Evolutionary conservation across 2,113 vertebrate genomes (phyloP).

Genomic region (Alectura lathami): DNA sequence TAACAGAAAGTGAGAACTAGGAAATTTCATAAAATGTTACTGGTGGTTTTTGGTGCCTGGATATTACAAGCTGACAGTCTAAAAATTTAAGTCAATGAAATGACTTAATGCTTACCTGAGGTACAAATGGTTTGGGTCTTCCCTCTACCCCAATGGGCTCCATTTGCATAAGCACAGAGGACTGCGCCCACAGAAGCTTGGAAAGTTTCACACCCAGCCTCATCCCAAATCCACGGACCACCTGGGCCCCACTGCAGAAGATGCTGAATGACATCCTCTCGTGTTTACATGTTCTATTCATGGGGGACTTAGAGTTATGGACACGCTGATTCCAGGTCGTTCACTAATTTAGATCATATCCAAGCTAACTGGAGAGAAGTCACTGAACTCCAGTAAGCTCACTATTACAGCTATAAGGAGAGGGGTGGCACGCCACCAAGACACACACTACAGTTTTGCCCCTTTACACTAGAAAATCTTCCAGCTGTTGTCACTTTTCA

Average conservation of each 20-base stretch:
- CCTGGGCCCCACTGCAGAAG: not conserved
- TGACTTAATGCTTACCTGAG: not conserved
- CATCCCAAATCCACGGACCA: not conserved
- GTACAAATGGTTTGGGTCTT: not conserved
- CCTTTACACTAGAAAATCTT: not conserved
- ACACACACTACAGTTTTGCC: not conserved
- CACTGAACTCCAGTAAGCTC: not conserved
- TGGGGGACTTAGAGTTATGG: not conserved
- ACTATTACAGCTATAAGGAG: not conserved
- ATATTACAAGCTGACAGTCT: not conserved
- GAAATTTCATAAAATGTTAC: not conserved
- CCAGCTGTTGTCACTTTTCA: not conserved
- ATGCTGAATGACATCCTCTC: not conserved
- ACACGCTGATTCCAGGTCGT: not conserved
- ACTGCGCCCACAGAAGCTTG: not conserved
- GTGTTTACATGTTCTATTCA: not conserved
- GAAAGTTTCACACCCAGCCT: not conserved
- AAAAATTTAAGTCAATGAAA: not conserved
- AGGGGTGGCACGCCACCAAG: not conserved
- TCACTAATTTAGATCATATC: not conserved
- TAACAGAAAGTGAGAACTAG: not conserved
- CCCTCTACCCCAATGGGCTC: rapidly evolving
- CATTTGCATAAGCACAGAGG: not conserved
- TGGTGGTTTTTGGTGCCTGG: not conserved
- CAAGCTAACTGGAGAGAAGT: not conserved